These are phyloP conservation scores for Trichechus manatus DNA, from an alignment of 2,113 vertebrate genomes.

Conservation along the genomic window DNA sequence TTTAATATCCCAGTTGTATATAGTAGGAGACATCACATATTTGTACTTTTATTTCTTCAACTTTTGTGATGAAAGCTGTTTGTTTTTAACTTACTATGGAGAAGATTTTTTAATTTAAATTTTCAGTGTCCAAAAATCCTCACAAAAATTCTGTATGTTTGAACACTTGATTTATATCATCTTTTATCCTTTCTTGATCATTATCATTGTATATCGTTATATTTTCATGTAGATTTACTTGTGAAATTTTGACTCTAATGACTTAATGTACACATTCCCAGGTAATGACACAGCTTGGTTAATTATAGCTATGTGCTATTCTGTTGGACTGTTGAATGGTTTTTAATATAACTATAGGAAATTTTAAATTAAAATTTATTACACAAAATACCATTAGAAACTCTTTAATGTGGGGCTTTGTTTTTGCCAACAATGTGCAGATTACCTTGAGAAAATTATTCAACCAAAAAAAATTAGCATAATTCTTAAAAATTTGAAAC, in stretches of 20 bases:
- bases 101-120: background rate
- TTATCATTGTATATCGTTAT: background rate
- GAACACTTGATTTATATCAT: background rate
- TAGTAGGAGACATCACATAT: background rate
- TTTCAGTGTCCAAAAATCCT: background rate
- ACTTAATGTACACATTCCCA: background rate
- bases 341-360: constrained; percentile 15
- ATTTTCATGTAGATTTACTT: constrained; percentile 13
- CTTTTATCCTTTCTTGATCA: background rate
- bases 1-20: background rate
- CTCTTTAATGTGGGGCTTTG: background rate
- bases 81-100: constrained; percentile 17
- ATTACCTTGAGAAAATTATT: background rate
- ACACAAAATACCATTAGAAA: background rate
- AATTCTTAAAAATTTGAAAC: constrained; percentile 37
- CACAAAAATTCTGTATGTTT: background rate
- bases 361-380: background rate
- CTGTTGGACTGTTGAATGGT: background rate
- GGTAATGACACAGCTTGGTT: background rate
- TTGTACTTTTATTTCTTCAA: background rate
- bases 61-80: background rate
- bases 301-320: background rate
- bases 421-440: background rate
- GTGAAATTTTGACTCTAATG: background rate
- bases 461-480: background rate